Conservation (phyloP, 2,888 invertebrate species). For the Trachelus iudaicus region DNA sequence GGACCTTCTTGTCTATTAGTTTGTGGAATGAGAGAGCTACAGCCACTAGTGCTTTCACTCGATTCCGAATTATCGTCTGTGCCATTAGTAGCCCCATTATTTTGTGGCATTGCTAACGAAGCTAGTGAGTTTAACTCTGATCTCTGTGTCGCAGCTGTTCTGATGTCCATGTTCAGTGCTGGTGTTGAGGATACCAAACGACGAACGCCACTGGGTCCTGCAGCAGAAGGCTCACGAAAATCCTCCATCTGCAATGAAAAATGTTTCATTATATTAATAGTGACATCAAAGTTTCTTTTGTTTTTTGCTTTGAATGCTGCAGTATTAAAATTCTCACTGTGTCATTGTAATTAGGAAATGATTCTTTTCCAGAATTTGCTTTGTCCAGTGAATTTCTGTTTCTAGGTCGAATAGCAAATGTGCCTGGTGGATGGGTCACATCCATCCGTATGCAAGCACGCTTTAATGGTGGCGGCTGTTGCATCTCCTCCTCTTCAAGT, state of each 20-base stretch:
- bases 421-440: constrained; percentile 60
- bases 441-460: constrained; percentile 62
- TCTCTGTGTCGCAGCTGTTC: constrained; percentile 38
- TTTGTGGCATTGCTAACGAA: constrained; percentile 31
- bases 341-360: constrained; percentile 40
- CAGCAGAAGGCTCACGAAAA: constrained; percentile 48
- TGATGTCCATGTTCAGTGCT: constrained; percentile 44
- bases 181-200: constrained; percentile 61
- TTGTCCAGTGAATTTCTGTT: constrained; percentile 36
- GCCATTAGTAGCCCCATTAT: constrained; percentile 54
- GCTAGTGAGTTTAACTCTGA: constrained; percentile 47
- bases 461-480: constrained; percentile 54
- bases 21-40: constrained; percentile 69
- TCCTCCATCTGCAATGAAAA: constrained; percentile 46
- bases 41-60: constrained; percentile 71
- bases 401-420: constrained; percentile 54
- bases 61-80: constrained; percentile 70
- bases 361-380: constrained; percentile 35
- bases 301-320: not conserved
- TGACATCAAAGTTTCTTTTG: constrained; percentile 5
- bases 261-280: not conserved
- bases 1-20: constrained; percentile 57
- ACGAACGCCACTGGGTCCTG: constrained; percentile 51
- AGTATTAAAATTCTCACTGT: constrained; percentile 29
- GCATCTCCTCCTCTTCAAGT: constrained; percentile 45